Base-by-base conservation (phyloP, 2,113 vertebrate species). In the Calidris pugnax region DNA sequence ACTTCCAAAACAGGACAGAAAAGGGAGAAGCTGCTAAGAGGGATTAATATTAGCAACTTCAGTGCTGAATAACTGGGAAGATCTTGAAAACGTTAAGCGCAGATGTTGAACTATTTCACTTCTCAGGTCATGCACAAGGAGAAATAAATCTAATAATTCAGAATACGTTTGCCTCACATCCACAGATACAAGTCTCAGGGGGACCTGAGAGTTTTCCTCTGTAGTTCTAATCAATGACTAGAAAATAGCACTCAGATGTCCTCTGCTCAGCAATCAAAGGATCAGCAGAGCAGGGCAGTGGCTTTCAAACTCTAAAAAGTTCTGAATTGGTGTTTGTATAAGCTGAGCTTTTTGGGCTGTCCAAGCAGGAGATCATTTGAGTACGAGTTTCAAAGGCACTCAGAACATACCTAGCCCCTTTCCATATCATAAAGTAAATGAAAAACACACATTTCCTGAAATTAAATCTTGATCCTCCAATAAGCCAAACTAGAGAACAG, bases 351-450 rank as follows among this genome's bases (percentile, higher is more conserved):
- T 59, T 71, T 77, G 85, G 27, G 39, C 39, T 90, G 56, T 27
- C 76, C 51, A 86, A 85, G 79, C 32, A 92, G 79, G 68, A 90
- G 27, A 80, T 67, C 75, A 94, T 93, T 76, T 88, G 82, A 93
- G 88, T 86, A 74, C 51, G 50, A 90, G 94, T 97, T 95, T 93
- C 85, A 93, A 88, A 92, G 86, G 51, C 50, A 56, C 18, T 75
- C 22, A 63, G 72, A 88, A 86, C 27, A 53, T 4, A 77, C 7
- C 15, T 60, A 84, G 19, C 6, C 43, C 51, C 47, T 80, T 92
- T 77, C n/a, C 37, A 23, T 81, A 64, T 71, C 33, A 91, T 43
- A 56, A 92, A 95, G 62, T 28, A 89, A 87, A 71, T 77, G 32
- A 75, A 95, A 92, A 81, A 1, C 57, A 81, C 55, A 56, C 20